These are phyloP conservation scores for Nyleta sp. DNA, from an alignment of 2,888 invertebrate species.

Conservation along the genomic window DNA sequence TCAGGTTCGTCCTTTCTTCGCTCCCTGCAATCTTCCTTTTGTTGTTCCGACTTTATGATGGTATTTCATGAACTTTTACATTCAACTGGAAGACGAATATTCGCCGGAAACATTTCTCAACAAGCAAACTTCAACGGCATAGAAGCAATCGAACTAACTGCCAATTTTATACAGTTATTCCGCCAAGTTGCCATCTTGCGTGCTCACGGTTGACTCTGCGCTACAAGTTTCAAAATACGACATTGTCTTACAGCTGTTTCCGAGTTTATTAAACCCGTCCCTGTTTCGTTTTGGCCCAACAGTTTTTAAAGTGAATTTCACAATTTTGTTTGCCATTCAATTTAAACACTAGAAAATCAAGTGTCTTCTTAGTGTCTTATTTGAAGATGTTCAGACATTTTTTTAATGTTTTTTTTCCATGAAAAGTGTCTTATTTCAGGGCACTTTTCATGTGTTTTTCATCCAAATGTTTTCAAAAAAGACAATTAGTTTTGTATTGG, in stretches of 20 bases:
- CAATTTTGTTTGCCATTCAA: slow-evolving; percentile 23
- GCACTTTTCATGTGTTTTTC: too few species aligned
- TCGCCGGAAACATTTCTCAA: slow-evolving; percentile 42
- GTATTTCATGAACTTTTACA: slow-evolving; percentile 37
- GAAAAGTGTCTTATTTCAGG: too few species aligned
- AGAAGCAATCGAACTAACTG: slow-evolving; percentile 49
- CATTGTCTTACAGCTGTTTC: slow-evolving; percentile 30
- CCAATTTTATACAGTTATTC: slow-evolving; percentile 42
- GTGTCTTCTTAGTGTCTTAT: too few species aligned
- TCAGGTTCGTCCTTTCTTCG: too few species aligned
- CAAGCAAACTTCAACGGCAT: slow-evolving; percentile 41
- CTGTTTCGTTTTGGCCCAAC: slow-evolving; percentile 15
- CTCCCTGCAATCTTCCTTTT: too few species aligned
- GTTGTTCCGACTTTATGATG: slow-evolving; percentile 23
- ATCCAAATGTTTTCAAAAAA: too few species aligned
- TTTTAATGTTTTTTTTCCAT: too few species aligned
- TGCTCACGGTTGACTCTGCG: slow-evolving; percentile 25
- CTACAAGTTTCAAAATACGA: slow-evolving; percentile 26
- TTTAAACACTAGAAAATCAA: too few species aligned
- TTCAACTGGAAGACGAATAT: slow-evolving; percentile 34
- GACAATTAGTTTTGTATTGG: too few species aligned
- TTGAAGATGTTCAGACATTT: too few species aligned
- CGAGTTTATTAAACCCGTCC: slow-evolving; percentile 22
- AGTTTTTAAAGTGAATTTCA: slow-evolving; percentile 25
- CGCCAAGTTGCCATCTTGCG: slow-evolving; percentile 38